Base-by-base conservation (phyloP, 2,888 invertebrate species). In the Athetis lepigone region DNA sequence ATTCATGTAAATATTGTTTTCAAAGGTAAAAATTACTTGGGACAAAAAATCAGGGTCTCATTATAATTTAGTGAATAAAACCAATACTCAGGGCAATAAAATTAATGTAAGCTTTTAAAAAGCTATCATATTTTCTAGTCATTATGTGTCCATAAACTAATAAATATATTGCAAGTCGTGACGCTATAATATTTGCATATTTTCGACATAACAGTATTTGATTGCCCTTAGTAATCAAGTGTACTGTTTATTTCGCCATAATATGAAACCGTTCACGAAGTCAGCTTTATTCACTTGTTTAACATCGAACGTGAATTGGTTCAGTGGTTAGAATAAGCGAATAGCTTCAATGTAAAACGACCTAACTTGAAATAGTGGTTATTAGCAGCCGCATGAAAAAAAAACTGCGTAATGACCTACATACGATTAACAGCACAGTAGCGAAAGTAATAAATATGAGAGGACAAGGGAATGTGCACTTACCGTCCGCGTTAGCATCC, bases 401-500 rank as follows among this genome's bases (percentile, higher is more conserved):
- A 86, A 88, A 88, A 87, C 85, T 90, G 90, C 90, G 84, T 84
- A 88, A 89, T 89, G 86, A 87, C 90, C 90, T 90, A 92, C 81
- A 85, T 87, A 91, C 88, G 83, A 87, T 86, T 87, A 85, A 90
- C 87, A 91, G 92, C 92, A 84, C 86, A 83, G 85, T 89, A 92
- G 92, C 91, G 84, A 87, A 85, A 84, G 82, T 86, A 85, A 84
- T 81, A 76, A 79, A 75, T 79, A 66, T 64, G 61, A 60, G 54
- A 61, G 69, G 69, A 54, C 46, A 74, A 69, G 62, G 62, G 68
- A 42, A 8, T 61, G 84, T 85, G 85, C 86, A 96, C 96, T 96
- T 97, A 98, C 98, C 98, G 97, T 98, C 98, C 90, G 97, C 96
- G 93, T 97, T 97, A 88, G 97, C 96, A 94, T 98, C 98, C 96